A percentile compares a stretch with the other conserved stretches of the same genome.
Conservation (phyloP, 2,797 vertebrate genomes). For the Gila robusta region DNA sequence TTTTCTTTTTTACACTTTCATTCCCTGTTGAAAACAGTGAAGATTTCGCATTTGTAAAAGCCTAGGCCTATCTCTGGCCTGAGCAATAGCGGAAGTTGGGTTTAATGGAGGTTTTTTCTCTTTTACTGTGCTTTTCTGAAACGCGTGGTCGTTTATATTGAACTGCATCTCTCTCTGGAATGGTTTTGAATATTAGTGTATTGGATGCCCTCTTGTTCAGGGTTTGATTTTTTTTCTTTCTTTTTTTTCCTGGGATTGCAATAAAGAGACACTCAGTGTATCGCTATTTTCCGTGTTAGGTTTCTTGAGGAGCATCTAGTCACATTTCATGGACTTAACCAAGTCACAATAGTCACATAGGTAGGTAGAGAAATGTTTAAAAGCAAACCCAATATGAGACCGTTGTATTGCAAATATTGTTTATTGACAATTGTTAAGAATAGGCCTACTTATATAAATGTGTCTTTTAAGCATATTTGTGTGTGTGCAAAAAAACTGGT, state of each 20-base stretch:
- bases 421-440: background rate
- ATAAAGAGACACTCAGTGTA: constrained; percentile 11
- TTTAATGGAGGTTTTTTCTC: background rate
- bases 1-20: background rate
- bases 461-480: too few species aligned
- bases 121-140: constrained; percentile 51
- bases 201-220: constrained; percentile 35
- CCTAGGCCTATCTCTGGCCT: background rate
- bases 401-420: background rate
- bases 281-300: background rate
- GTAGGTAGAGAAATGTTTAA: background rate
- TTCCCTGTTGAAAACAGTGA: background rate
- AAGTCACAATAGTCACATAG: background rate
- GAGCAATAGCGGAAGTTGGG: background rate
- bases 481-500: too few species aligned
- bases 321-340: background rate
- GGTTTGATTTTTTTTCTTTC: background rate
- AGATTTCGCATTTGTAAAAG: background rate
- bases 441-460: background rate
- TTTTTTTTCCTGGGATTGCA: constrained; percentile 7
- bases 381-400: background rate
- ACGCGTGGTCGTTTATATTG: constrained; percentile 60
- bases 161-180: constrained; percentile 67
- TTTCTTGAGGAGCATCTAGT: background rate
- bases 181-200: constrained; percentile 74